Base-by-base conservation (phyloP, 2,113 vertebrate species). In the Lycaon pictus region DNA sequence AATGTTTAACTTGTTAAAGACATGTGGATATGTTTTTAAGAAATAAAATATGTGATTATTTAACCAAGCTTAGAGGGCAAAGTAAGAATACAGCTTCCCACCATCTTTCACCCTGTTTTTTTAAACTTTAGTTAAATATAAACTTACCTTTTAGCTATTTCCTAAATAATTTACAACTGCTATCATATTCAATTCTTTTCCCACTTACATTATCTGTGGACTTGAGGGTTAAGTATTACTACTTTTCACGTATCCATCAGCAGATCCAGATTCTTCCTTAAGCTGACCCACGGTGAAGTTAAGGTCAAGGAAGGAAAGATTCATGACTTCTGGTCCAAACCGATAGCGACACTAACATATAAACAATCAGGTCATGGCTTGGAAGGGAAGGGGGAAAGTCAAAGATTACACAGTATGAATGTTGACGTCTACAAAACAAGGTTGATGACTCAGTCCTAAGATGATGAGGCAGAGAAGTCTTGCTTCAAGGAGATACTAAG, bases 221-320 rank as follows among this genome's bases (percentile, higher is more conserved):
- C 19, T 25, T 71, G 29, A 92, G 29, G 63, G 69, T 53, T 51
- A 90, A 69, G 67, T 62, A 16, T 72, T 80, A 71, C 2, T 43
- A 25, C 82, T 77, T 89, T 85, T 87, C 58, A 63, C n/a, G 65
- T 37, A 76, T 6, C 67, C 48, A 53, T 63, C 62, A 83, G 88
- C 56, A 43, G 51, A 77, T 13, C 23, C 19, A 43, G 67, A 27
- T 60, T 90, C 76, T n/a, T 79, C 72, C 81, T 87, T 62, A 23
- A 69, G 48, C 10, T 16, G 35, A 77, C 10, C 72, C 17, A 20
- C 1, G 20, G 43, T 23, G 67, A 90, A 55, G 80, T 25, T 20
- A 74, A 96, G 74, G 95, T 87, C 74, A 83, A 37, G 90, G 74
- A 43, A 83, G 90, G 69, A 43, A 83, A 84, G 79, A 53, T 12